These are phyloP conservation scores for Trichoplusia ni DNA, from an alignment of 1,140 invertebrate species.

Conservation along the genomic window DNA sequence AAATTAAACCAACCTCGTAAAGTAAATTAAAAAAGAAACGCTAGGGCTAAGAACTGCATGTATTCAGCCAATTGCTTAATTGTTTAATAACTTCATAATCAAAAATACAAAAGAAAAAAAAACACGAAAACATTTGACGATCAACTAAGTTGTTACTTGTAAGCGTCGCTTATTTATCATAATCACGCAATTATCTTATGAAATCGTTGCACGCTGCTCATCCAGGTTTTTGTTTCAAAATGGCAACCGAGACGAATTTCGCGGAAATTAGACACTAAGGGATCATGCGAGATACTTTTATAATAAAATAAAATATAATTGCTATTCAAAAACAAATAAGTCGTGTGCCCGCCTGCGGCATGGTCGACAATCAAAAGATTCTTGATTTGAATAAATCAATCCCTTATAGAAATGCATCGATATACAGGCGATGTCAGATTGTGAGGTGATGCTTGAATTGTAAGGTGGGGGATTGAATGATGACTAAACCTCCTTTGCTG, in stretches of 20 bases:
- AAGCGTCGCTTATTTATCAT: slow-evolving; percentile 2
- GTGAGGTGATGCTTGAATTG: background rate
- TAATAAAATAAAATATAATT: slow-evolving; percentile 80
- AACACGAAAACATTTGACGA: too few relatives aligned
- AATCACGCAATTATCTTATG: slow-evolving; percentile 27
- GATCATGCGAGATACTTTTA: slow-evolving; percentile 67
- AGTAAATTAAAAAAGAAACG: too few relatives aligned
- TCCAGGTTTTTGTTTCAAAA: slow-evolving; percentile 33
- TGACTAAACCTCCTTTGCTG: too few relatives aligned
- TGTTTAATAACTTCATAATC: too few relatives aligned
- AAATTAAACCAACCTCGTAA: too few relatives aligned
- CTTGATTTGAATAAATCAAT: slow-evolving; percentile 80
- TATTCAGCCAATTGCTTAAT: too few relatives aligned
- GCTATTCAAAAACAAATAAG: slow-evolving; percentile 79
- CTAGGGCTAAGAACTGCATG: too few relatives aligned
- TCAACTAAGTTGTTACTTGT: background rate
- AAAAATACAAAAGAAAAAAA: too few relatives aligned
- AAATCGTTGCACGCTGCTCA: slow-evolving; percentile 5
- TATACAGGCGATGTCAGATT: slow-evolving; percentile 60
- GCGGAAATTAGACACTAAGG: slow-evolving; percentile 70
- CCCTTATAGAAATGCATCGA: slow-evolving; percentile 74
- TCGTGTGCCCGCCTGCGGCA: slow-evolving; percentile 66
- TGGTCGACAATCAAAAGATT: slow-evolving; percentile 68
- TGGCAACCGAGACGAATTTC: slow-evolving; percentile 61
- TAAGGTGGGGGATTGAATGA: too few relatives aligned